phyloP scores from a whole-genome alignment of 2,888 invertebrate species.

The Amaurobius ferox region DNA sequence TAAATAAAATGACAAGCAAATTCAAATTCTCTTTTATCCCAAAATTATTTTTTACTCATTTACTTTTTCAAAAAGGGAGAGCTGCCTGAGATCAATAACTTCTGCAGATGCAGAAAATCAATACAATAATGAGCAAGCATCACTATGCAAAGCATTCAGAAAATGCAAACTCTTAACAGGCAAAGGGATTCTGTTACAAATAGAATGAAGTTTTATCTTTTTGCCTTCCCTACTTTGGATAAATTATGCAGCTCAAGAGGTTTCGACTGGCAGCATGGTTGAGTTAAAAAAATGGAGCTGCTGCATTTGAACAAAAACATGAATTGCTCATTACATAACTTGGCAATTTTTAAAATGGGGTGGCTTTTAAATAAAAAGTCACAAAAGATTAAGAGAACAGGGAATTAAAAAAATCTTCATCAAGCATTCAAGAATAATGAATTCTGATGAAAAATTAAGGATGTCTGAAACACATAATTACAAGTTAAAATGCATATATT shows the following conservation, averaged over 20 bases:
- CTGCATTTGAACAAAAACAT: too few species aligned
- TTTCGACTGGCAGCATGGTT: too few species aligned
- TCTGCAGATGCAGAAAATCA: constrained; percentile 71
- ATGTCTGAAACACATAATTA: too few species aligned
- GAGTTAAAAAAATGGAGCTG: too few species aligned
- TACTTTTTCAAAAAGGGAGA: constrained; percentile 30
- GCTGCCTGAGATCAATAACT: constrained; percentile 55
- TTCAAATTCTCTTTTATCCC: constrained; percentile 54
- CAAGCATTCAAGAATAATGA: too few species aligned
- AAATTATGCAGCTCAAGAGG: constrained; percentile 25
- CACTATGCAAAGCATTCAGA: constrained; percentile 60
- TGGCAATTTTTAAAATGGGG: too few species aligned
- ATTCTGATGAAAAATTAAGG: too few species aligned
- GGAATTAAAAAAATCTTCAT: too few species aligned
- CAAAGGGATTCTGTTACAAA: constrained; percentile 48
- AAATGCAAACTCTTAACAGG: constrained; percentile 61
- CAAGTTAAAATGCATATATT: too few species aligned
- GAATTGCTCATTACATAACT: too few species aligned
- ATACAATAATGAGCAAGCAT: constrained; percentile 70
- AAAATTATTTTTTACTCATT: constrained; percentile 22
- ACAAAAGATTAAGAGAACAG: too few species aligned
- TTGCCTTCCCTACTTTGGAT: constrained; percentile 19
- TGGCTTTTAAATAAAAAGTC: too few species aligned
- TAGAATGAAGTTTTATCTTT: constrained; percentile 29
- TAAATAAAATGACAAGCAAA: constrained; percentile 60